These are phyloP conservation scores for Hephaestus fuliginosus DNA, from an alignment of 2,797 vertebrate genomes.

Conservation along the genomic window DNA sequence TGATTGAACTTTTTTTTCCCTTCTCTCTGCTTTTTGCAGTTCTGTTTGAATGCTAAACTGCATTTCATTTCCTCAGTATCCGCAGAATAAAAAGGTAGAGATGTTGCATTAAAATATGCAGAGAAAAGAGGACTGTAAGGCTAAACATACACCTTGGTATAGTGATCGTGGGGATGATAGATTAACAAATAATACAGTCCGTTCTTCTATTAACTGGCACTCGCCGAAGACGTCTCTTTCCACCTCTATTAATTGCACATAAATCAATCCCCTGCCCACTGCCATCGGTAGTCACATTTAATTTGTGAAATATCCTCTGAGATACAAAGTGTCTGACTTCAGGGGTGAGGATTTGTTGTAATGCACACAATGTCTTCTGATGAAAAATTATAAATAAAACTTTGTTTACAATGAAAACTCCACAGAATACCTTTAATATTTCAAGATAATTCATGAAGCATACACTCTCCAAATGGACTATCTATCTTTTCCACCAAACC, in stretches of 20 bases:
- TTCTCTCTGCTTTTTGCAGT: too few species aligned
- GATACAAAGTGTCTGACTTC: neutral
- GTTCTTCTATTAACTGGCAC: neutral
- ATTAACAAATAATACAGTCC: neutral
- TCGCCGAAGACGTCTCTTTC: neutral
- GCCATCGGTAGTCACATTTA: neutral
- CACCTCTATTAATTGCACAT: slow-evolving; percentile 16
- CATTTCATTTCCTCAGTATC: too few species aligned
- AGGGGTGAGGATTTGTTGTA: neutral
- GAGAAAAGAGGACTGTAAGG: neutral
- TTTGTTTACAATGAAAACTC: neutral
- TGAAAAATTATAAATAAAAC: neutral
- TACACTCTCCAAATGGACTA: neutral
- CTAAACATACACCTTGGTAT: neutral
- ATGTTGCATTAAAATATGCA: neutral
- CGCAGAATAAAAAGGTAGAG: neutral
- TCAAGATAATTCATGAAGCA: neutral
- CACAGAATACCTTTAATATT: neutral
- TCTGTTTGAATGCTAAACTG: too few species aligned
- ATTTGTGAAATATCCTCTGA: neutral
- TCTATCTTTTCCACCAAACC: neutral
- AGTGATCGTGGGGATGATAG: neutral
- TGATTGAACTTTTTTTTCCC: too few species aligned
- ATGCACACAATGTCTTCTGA: neutral
- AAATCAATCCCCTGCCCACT: neutral